Evolutionary conservation across 2,797 vertebrate genomes (phyloP), one percentile per base, ranked within the genome.

Genomic region (Hybognathus amarus): DNA sequence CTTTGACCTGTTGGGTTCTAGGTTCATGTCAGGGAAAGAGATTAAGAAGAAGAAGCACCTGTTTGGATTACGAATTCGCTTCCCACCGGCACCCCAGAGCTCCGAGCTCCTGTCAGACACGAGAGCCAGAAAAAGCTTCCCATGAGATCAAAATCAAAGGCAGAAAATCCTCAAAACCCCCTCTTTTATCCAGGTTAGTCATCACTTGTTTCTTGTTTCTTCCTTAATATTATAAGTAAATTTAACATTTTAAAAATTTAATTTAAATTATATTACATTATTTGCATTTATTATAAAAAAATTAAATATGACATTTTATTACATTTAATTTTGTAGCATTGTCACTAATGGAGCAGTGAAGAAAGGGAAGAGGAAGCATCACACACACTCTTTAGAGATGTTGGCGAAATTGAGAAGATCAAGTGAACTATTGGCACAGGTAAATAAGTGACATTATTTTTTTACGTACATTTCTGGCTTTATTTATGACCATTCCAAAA

Each of bases 31-130:
- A 80, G 98, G 97, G 83, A 99, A 99, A 87, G 98, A 99, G 93
- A 98, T 99, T 73, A 99, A 99, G 94, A 99, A 99, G 89, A 99
- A 99, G 94, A 99, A 99, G 88, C 97, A 99, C 93, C 96, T 99
- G 91, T 99, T 98, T 94, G 97, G 97, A 24, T 93, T 99, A 85
- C 96, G 97, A 93, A 96, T 99, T 93, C 96, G 97, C 89, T 97
- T 98, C 90, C 98, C 98, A 87, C 98, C 98, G 33, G 94, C 96
- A 85, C 97, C 97, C 83, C 96, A 96, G 69, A 97, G 95, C 92
- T 94, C 95, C 36, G 94, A 97, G 74, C 95, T 96, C 73, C 96
- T 95, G 80, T 90, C 95, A 79, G 95, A 96, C 88, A n/a, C 94
- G 95, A 90, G 93, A 96, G 90, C 95, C 95, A 86, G 97, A 97